A percentile compares a stretch with the other conserved stretches of the same genome.
Conservation (phyloP, 2,888 invertebrate genomes). For the Drosophila pseudotakahashii region DNA sequence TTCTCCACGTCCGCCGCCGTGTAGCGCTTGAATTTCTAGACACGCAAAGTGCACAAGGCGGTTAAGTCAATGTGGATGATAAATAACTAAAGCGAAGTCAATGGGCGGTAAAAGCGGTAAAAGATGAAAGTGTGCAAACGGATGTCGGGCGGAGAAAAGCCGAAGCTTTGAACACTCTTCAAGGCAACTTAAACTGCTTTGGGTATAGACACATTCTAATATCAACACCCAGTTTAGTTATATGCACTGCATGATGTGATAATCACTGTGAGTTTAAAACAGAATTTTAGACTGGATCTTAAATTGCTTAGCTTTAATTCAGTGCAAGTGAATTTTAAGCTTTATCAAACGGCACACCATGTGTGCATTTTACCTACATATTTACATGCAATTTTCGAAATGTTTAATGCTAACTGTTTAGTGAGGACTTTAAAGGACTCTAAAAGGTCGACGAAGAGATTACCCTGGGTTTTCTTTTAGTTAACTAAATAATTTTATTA, state of each 20-base stretch:
- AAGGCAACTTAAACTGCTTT: background rate
- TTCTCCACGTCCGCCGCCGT: constrained; percentile 81
- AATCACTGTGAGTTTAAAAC: background rate
- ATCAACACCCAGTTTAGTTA: background rate
- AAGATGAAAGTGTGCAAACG: constrained; percentile 13
- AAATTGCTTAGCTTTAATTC: background rate
- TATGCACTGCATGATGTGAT: background rate
- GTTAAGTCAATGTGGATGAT: constrained; percentile 41
- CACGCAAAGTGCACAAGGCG: constrained; percentile 41
- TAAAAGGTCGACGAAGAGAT: background rate
- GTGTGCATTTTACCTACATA: background rate
- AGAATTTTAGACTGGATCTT: background rate
- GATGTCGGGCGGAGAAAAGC: background rate
- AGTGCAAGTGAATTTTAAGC: background rate
- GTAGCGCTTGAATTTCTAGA: constrained; percentile 82
- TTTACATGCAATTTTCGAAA: background rate
- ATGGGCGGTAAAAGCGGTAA: constrained; percentile 40
- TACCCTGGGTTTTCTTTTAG: background rate
- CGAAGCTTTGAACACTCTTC: background rate
- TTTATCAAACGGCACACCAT: background rate
- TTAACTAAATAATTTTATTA: too few species aligned
- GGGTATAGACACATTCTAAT: too few species aligned
- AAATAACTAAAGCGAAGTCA: constrained; percentile 43
- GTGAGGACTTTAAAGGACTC: background rate
- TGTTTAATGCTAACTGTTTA: background rate